phyloP scores from a whole-genome alignment of 2,888 invertebrate genomes.

The Anticlea derivata region DNA sequence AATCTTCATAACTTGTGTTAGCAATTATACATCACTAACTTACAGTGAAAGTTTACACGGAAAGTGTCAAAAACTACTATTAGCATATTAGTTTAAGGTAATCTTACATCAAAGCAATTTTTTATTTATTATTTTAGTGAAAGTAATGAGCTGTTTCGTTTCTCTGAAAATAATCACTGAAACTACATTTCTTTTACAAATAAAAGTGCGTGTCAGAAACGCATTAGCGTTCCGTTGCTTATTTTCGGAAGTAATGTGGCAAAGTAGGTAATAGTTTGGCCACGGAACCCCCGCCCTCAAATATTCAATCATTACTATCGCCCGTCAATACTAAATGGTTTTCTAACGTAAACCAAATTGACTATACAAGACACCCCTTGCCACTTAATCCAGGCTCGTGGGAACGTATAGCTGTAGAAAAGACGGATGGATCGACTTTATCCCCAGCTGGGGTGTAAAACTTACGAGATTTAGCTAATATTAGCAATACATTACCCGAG shows the following conservation, averaged over 20 bases:
- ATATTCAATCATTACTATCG: constrained; percentile 29
- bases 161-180: too few species aligned
- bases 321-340: constrained; percentile 34
- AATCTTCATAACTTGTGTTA: too few species aligned
- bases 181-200: constrained; percentile 4
- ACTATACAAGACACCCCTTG: constrained; percentile 51
- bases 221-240: constrained; percentile 18
- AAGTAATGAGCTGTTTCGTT: too few species aligned
- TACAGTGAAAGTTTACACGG: too few species aligned
- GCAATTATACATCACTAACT: too few species aligned
- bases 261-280: constrained; percentile 13
- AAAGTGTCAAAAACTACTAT: too few species aligned
- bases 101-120: too few species aligned
- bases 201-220: constrained; percentile 24
- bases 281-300: constrained; percentile 21
- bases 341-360: constrained; percentile 45
- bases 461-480: constrained; percentile 79
- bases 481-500: constrained; percentile 78
- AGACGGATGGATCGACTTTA: constrained; percentile 71
- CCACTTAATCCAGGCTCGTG: constrained; percentile 44
- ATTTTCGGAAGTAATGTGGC: constrained; percentile 16
- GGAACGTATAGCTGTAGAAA: constrained; percentile 67
- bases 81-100: too few species aligned
- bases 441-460: constrained; percentile 61
- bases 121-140: too few species aligned